Evolutionary conservation across 2,113 vertebrate genomes (phyloP), one percentile per base, ranked within the genome.

Genomic region (Xenopus borealis): DNA sequence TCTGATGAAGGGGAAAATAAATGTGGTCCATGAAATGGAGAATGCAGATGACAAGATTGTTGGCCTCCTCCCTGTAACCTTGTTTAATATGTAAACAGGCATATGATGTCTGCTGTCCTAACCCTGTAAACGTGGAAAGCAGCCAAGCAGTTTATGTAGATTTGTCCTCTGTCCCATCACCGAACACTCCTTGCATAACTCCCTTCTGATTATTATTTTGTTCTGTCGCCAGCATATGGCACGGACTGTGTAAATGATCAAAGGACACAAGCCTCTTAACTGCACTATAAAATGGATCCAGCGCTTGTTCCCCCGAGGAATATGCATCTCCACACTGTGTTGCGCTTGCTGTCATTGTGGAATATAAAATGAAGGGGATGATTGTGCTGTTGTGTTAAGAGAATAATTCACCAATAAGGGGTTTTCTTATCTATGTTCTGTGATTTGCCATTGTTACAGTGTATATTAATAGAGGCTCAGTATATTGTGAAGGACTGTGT

Each of bases 31-130:
- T 33, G 66, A 58, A 69, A 55, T 17, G 33, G 8, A 30, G 46
- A 57, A 64, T 61, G 12, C 20, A 64, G 23, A 70, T 59, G 63
- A 64, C 74, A 77, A 77, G 79, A 74, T 80, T 80, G 75, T 62
- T 59, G 79, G 74, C 79, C 79, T 77, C 66, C 59, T 78, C 62
- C 76, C 76, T 66, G 20, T 72, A 70, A 78, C 76, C 70, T 67
- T 78, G 69, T 67, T 72, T 67, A 72, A 68, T 78, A 70, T 72
- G 69, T 67, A 71, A 67, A 72, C 69, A 72, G 69, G 62, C 69
- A 72, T 67, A 66, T 68, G 62, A 62, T 72, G 70, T 72, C 76
- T 61, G 40, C 76, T 72, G 69, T 12, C n/a, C 65, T 65, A 62
- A 66, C 70, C 69, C 70, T 72, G 72, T 71, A 71, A 78, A 20